Percentiles rank a stretch among this genome's conserved stretches.
Evolutionary conservation across 2,888 invertebrate genomes (phyloP).

Genomic region (Tyria jacobaeae): DNA sequence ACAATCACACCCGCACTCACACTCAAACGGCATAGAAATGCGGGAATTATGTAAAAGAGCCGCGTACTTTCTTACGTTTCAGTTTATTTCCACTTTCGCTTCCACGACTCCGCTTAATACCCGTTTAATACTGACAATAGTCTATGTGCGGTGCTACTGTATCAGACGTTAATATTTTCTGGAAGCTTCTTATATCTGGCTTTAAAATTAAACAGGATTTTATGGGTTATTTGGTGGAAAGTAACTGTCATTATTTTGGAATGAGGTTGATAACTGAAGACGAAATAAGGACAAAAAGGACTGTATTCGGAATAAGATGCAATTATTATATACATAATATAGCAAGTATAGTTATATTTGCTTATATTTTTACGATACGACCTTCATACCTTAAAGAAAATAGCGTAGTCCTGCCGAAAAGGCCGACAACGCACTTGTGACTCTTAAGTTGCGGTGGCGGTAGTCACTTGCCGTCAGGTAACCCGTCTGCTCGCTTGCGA

Average conservation of each 20-base stretch:
- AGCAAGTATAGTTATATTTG: no score
- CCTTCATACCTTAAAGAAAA: no score
- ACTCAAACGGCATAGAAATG: constrained; percentile 66
- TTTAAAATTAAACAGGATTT: constrained; percentile 19
- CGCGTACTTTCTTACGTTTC: constrained; percentile 60
- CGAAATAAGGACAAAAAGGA: neutral
- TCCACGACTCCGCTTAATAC: constrained; percentile 42
- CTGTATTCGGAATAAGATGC: no score
- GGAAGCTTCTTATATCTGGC: constrained; percentile 5
- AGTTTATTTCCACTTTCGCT: constrained; percentile 45
- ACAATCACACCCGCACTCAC: constrained; percentile 28
- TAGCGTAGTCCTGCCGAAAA: no score
- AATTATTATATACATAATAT: no score
- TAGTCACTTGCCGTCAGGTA: no score
- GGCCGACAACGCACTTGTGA: no score
- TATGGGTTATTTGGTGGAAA: constrained; percentile 5
- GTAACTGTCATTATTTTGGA: neutral
- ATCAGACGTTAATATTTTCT: constrained; percentile 15
- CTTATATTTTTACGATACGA: no score
- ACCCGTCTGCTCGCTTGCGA: no score
- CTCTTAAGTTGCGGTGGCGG: no score
- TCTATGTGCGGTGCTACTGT: constrained; percentile 16
- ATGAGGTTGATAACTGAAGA: neutral
- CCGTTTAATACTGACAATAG: constrained; percentile 38
- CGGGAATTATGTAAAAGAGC: constrained; percentile 70